Percentiles rank a stretch among this genome's conserved stretches.
Evolutionary conservation across 2,113 vertebrate species (phyloP).

Genomic region (Xerus inauris): DNA sequence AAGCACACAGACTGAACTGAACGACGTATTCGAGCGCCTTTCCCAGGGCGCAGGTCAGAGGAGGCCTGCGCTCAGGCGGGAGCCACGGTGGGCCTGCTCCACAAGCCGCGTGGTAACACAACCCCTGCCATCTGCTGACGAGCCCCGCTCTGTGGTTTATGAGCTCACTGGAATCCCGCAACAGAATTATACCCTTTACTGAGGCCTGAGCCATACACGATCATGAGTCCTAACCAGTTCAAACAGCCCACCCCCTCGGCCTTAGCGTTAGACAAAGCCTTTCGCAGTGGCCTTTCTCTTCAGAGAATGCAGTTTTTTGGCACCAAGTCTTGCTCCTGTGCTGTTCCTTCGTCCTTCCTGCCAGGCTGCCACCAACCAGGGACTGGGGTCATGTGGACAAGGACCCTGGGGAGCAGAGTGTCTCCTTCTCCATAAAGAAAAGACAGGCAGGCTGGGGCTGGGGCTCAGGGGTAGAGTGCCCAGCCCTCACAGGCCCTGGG

Average conservation of each 20-base stretch:
- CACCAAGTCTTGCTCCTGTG: neutral
- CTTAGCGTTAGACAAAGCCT: constrained; percentile 82
- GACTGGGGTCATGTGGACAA: neutral
- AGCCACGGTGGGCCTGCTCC: constrained; percentile 72
- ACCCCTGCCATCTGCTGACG: constrained; percentile 84
- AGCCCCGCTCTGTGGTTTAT: constrained; percentile 83
- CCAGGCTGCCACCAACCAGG: accelerated
- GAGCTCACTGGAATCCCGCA: constrained; percentile 88
- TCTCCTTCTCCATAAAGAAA: constrained; percentile 25
- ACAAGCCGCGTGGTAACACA: constrained; percentile 81
- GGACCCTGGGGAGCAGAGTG: neutral
- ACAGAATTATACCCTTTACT: constrained; percentile 88
- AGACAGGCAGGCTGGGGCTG: neutral
- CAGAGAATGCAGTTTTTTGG: constrained; percentile 84
- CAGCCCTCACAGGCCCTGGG: too few species aligned
- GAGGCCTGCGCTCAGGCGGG: constrained; percentile 62
- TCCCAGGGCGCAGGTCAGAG: constrained; percentile 13
- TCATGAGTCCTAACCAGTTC: constrained; percentile 82
- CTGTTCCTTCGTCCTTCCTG: neutral
- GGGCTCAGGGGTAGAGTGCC: too few species aligned
- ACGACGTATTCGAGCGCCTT: neutral
- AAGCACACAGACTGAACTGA: neutral
- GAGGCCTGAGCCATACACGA: constrained; percentile 84
- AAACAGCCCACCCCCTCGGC: constrained; percentile 78
- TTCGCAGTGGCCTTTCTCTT: constrained; percentile 83